Evolutionary conservation across 1,140 invertebrate species (phyloP), one percentile per base, ranked within the genome.

Genomic region (Drosophila bifasciata): DNA sequence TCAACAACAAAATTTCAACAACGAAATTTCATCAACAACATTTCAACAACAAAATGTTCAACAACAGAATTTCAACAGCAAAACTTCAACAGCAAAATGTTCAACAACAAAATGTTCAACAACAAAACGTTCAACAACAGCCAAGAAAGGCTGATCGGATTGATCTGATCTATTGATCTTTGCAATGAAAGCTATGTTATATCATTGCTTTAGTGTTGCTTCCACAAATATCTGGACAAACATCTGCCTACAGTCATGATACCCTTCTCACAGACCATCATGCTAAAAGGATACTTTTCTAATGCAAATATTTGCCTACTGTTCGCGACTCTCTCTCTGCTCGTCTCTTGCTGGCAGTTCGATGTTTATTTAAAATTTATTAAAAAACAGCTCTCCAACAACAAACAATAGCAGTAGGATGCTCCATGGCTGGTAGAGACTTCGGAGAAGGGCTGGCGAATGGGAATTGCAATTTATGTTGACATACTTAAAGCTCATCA

Each of bases 291-390:
- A 76, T 72, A 43, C 39, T 53, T 57, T 66, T 86, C 83, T 88
- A 88, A 83, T 79, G 83, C 83, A 88, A 88, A 88, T 88, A 88
- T 88, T 88, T 88, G 64, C 64, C 59, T 64, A 68, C 74, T 74
- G 48, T 58, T 46, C 62, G 64, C 73, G 78, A 61, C 41, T 46
- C 41, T 21, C 64, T 50, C 55, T n/a, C n/a, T n/a, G 51, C 45
- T 56, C 43, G n/a, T n/a, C n/a, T n/a, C n/a, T n/a, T n/a, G 41
- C 48, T 51, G 40, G 21, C 44, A 57, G 51, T 57, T 59, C 58
- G 6, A 9, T 86, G 74, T 86, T 86, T 86, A 86, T 86, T 86
- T 86, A 86, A 86, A 86, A 86, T 86, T 78, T 86, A 86, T 86
- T 83, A 88, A 86, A 88, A 76, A 86, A 72, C 63, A 75, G 32